Evolutionary conservation across 2,797 vertebrate species (phyloP), one percentile per base, ranked within the genome.

Genomic region (Rhinophrynus dorsalis): DNA sequence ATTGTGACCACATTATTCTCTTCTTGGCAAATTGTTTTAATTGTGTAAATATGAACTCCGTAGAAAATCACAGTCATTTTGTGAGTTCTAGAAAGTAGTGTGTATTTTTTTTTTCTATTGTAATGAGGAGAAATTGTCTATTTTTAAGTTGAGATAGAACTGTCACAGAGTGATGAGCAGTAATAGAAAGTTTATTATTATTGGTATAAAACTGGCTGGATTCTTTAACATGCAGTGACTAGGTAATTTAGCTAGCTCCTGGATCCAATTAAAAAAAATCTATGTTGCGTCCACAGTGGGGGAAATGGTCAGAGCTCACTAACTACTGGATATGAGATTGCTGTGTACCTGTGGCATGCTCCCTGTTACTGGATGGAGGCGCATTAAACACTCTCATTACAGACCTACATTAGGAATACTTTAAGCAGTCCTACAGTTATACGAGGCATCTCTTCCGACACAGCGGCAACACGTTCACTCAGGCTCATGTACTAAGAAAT

Each of bases 261-360:
- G 88, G 81, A 89, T 86, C 85, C 84, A 84, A 83, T 90, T 89
- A 81, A 81, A 79, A 58, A 83, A 81, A 82, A 85, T 84, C 81
- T 85, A 77, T 83, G 81, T 84, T 77, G 72, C 79, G 81, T 71
- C 86, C 86, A 81, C 79, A 79, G 83, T 76, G 64, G 83, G 83
- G 68, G 78, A 44, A 77, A 80, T 76, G 77, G 82, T 79, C 76
- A 77, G 73, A 44, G 81, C 73, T 71, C 77, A 76, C 78, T 64
- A 80, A 68, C 60, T 65, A 3, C 61, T 75, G 2, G 29, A 29
- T 35, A 13, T 55, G 74, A 54, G 68, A 64, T 18, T 61, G 80
- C 30, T 29, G 64, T 79, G 77, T 83, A 89, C 88, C 83, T 86
- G 86, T 84, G 82, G 85, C 56, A 79, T 57, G 62, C 63, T 78